A percentile compares a stretch with the other conserved stretches of the same genome.
Evolutionary conservation across 2,888 invertebrate species (phyloP).

Genomic region (Eilema depressum): DNA sequence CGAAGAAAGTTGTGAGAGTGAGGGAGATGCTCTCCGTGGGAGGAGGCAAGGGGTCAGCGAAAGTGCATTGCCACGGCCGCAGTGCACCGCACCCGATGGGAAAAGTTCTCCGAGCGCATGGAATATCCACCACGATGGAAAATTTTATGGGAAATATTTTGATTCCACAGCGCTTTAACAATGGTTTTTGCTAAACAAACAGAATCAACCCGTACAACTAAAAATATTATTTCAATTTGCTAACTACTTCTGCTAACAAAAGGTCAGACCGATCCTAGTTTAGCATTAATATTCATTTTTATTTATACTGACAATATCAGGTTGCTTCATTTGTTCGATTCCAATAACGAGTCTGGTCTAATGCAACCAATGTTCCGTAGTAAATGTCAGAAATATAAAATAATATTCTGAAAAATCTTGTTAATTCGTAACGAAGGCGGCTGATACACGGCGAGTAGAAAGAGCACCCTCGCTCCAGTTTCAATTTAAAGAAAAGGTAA

Average conservation of each 20-base stretch:
- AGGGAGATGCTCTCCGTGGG: constrained; percentile 77
- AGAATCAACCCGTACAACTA: neutral
- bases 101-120: constrained; percentile 75
- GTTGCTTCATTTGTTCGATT: constrained; percentile 20
- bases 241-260: constrained; percentile 7
- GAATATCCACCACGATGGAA: constrained; percentile 73
- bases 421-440: constrained; percentile 68
- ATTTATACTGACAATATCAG: constrained; percentile 21
- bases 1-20: constrained; percentile 72
- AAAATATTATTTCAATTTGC: neutral
- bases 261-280: constrained; percentile 14
- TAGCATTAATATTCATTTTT: constrained; percentile 16
- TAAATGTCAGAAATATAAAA: constrained; percentile 43
- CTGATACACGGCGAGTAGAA: constrained; percentile 68
- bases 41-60: constrained; percentile 85
- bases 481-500: constrained; percentile 81
- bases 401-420: constrained; percentile 58
- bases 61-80: constrained; percentile 86
- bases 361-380: constrained; percentile 19
- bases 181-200: constrained; percentile 33
- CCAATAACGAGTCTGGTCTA: constrained; percentile 11
- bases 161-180: constrained; percentile 41
- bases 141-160: constrained; percentile 66
- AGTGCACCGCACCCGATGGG: constrained; percentile 81
- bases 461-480: constrained; percentile 72